Conservation (phyloP, 2,797 vertebrate genomes). For the Catamblyrhynchus diadema region DNA sequence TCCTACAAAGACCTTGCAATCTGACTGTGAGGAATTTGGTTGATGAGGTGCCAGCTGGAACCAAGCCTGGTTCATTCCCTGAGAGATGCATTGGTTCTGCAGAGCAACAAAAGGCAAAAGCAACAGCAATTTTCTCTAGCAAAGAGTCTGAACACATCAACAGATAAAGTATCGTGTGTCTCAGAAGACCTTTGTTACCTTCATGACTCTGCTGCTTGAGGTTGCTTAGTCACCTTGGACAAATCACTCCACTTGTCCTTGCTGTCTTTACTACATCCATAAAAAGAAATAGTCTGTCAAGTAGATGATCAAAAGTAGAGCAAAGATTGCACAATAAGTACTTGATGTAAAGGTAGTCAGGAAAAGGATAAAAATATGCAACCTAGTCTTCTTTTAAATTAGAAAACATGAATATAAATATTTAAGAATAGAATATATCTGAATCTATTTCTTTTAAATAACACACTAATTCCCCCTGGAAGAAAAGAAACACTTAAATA, state of each 20-base stretch:
- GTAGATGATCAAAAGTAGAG: not conserved
- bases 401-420: not conserved
- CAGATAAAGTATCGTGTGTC: not conserved
- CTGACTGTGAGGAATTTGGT: constrained; percentile 13
- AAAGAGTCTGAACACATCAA: not conserved
- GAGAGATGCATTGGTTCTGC: not conserved
- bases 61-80: not conserved
- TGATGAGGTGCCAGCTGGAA: constrained; percentile 40
- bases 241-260: not conserved
- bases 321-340: not conserved
- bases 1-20: not conserved
- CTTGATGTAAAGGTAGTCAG: not conserved
- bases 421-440: not conserved
- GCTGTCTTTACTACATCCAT: not conserved
- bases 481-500: not conserved
- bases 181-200: not conserved
- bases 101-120: not conserved
- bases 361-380: not conserved
- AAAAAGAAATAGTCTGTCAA: not conserved
- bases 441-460: not conserved
- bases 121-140: not conserved
- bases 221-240: not conserved
- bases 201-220: not conserved
- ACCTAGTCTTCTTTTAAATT: not conserved
- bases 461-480: not conserved